Conservation (phyloP, 2,797 vertebrate genomes). For the Pangasius mekongensis region DNA sequence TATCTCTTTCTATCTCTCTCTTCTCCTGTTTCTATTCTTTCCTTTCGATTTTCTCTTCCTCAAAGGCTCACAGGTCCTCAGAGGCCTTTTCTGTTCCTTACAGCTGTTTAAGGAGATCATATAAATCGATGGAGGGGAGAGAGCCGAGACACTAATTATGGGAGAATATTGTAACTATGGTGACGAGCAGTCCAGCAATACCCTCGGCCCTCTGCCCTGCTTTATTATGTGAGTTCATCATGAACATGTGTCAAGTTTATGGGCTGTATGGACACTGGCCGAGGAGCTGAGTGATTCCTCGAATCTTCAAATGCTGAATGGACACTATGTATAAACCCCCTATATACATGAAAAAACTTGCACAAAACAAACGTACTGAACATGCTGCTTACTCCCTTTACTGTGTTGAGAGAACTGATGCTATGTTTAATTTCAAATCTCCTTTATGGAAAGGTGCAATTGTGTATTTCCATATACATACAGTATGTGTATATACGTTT, state of each 20-base stretch:
- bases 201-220: slow-evolving; percentile 44
- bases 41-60: slow-evolving; percentile 43
- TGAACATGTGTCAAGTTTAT: slow-evolving; percentile 58
- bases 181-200: slow-evolving; percentile 55
- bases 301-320: slow-evolving; percentile 25
- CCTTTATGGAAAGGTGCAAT: not conserved
- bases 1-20: slow-evolving; percentile 30
- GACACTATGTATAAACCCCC: slow-evolving; percentile 2
- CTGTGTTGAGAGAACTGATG: not conserved
- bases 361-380: not conserved
- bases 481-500: slow-evolving; percentile 13
- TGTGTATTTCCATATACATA: not conserved
- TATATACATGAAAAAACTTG: not conserved
- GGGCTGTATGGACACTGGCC: slow-evolving; percentile 50
- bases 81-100: slow-evolving; percentile 57
- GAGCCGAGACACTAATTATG: slow-evolving; percentile 57
- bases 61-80: slow-evolving; percentile 46
- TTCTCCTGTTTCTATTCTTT: slow-evolving; percentile 27
- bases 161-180: slow-evolving; percentile 62
- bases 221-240: slow-evolving; percentile 61
- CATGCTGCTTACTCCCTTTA: not conserved
- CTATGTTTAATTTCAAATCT: slow-evolving; percentile 1
- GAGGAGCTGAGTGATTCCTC: slow-evolving; percentile 35
- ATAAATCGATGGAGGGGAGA: slow-evolving; percentile 59
- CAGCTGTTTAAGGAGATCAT: slow-evolving; percentile 62